These are phyloP conservation scores for Cyanoderma ruficeps DNA, from an alignment of 2,113 vertebrate species.

Conservation along the genomic window DNA sequence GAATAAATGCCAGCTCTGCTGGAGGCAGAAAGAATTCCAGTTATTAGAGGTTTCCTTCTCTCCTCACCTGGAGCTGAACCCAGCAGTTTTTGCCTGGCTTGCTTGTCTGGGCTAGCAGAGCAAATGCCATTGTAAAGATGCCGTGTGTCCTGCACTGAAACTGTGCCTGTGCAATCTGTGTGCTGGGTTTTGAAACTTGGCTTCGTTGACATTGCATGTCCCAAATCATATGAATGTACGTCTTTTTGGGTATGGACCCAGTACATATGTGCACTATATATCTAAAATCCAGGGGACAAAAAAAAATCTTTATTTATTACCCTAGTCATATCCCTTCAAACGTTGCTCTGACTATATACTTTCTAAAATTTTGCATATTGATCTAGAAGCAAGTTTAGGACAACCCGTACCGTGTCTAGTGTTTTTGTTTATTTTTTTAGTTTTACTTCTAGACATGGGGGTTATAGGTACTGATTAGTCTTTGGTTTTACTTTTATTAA, in stretches of 20 bases:
- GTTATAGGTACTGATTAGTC: background rate
- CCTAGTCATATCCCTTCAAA: background rate
- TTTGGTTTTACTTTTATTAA: background rate
- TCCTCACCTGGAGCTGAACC: background rate
- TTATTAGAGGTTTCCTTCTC: background rate
- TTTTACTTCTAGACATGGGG: background rate
- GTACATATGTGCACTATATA: too few relatives aligned
- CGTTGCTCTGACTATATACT: background rate
- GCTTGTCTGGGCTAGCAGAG: background rate
- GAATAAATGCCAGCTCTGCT: background rate
- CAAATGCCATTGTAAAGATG: background rate
- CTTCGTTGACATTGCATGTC: background rate
- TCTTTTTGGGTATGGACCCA: background rate
- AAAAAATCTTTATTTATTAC: background rate
- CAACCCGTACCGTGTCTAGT: background rate
- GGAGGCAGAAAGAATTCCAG: background rate
- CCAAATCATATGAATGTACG: background rate
- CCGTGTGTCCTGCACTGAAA: background rate
- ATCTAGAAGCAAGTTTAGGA: background rate
- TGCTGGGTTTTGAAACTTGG: background rate
- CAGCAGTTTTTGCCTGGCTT: background rate
- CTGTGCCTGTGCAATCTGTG: rapidly evolving
- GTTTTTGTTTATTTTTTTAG: background rate
- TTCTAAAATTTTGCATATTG: background rate
- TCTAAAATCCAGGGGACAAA: background rate